Base-by-base conservation (phyloP, 2,113 vertebrate genomes). In the Alosa alosa region DNA sequence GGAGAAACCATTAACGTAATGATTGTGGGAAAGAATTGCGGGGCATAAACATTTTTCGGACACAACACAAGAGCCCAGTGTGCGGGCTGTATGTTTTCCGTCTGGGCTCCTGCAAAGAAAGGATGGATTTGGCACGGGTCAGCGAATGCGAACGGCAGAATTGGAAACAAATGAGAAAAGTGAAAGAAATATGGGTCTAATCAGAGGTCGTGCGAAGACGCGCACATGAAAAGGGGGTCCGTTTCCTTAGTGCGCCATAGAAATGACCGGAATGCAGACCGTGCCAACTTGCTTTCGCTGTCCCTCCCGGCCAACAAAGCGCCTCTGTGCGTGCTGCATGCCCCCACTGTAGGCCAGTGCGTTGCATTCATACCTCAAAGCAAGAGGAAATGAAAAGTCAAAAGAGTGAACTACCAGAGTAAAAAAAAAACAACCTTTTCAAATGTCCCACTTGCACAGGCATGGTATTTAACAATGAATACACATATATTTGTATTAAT, bases 81-180 rank as follows among this genome's bases (percentile, higher is more conserved):
- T 17, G 47, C 49, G 18, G 75, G 25, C 36, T 25, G 7, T 36
- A 45, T 50, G 39, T 84, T 90, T 52, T 89, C 64, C 25, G 47
- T 85, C 60, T 84, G 57, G 47, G 39, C 82, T 82, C 75, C 57
- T 47, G 86, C 78, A 81, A 15, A 81, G 46, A 89, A 88, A 18
- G 20, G 46, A 72, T 17, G 68, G 44, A 46, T 89, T 84, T 85
- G 64, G 20, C 47, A 84, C 83, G 85, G 82, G 82, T 86, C 85
- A 81, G 44, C 60, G 86, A 55, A 18, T 84, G 49, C 8, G 17
- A 68, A 55, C 44, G 47, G 41, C 50, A 47, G 86, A 22, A 60
- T 2, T 75, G 31, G 64, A 75, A 52, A 52, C 41, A 52, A 52
- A 52, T 52, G 9, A 15, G 50, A 52, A 75, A 36, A 36, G 31